Base-by-base conservation (phyloP, 2,113 vertebrate genomes). In the Leiothrix lutea region DNA sequence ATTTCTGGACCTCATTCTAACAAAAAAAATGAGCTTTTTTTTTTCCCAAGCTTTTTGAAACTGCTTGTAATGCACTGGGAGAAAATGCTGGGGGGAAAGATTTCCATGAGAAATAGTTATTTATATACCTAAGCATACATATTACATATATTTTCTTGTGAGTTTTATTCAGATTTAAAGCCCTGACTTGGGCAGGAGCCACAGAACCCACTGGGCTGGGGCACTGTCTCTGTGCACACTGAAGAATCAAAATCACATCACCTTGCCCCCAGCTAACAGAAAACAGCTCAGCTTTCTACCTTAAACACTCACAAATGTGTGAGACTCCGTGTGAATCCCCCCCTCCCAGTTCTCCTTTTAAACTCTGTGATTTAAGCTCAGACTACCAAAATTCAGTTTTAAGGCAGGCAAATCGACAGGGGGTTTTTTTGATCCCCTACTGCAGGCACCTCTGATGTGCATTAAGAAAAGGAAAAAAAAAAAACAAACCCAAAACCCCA, bases 281-380 rank as follows among this genome's bases (percentile, higher is more conserved):
- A 48, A 73, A 71, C 0, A 28, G 20, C 16, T 42, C 66, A 57
- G n/a, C 21, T 16, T 54, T 28, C 36, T 12, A 4, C 47, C 79
- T 48, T 1, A 26, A 25, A 44, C 18, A 12, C 44, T 28, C 45
- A 16, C 3, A 22, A 48, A 24, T 0, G 0, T 0, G 5, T 6
- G 61, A 29, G 15, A 7, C 20, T 2, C 11, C 1, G 2, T 8
- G 12, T 20, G 60, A 21, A 26, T 15, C 14, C 65, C 12, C 18
- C 0, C 0, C 12, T 4, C 28, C 2, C 38, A 40, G 5, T 5
- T 0, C 29, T 58, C 47, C 16, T 45, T 38, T 23, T 13, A 42
- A 79, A 60, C n/a, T 26, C 18, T 0, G 1, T 1, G 5, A n/a
- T n/a, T 51, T 8, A 28, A 58, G 44, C 62, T 9, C 50, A 64